Base-by-base conservation (phyloP, 2,113 vertebrate species). In the cattle (Bos taurus) region DNA sequence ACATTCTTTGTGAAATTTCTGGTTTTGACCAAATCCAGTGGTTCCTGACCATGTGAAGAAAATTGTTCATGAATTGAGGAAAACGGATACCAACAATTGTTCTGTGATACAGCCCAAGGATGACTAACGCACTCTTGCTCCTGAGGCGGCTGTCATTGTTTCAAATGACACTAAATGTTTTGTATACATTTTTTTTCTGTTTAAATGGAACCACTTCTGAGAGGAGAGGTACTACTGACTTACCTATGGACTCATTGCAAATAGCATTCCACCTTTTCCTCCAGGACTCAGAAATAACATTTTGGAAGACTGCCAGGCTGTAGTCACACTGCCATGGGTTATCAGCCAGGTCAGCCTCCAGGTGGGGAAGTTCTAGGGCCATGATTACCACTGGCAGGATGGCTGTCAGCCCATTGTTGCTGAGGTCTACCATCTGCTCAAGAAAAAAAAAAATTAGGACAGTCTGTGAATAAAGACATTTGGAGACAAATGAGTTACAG, bases 391-490 rank as follows among this genome's bases (percentile, higher is more conserved):
- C 87, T 11, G 99, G 98, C 33, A 99, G 97, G 77, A 99, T 71
- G 33, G 95, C 98, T 94, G 98, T 98, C 98, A 99, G 91, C 62
- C 98, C 95, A 88, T 99, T 99, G 98, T 97, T 98, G 97, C 99
- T 99, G 98, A 99, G 98, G 97, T 99, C 99, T 74, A 99, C 91
- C 0, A 99, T 98, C 99, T 99, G 23, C 28, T 88, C 77, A 81
- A 83, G 96, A 97, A 94, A 56, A 97, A 82, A 57, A 40, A 85
- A 21, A 74, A 33, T 48, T 33, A 95, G 89, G 36, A 87, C 21
- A 33, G 16, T 54, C 78, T 64, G 23, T 30, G 33, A 90, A 90
- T 19, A 48, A 91, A 87, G 91, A 67, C 67, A 71, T 26, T 43
- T n/a, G 77, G 43, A 60, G 30, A n/a, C 23, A 56, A 87, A 25